Base-by-base conservation (phyloP, 2,888 invertebrate species). In the Fabriciana adippe region DNA sequence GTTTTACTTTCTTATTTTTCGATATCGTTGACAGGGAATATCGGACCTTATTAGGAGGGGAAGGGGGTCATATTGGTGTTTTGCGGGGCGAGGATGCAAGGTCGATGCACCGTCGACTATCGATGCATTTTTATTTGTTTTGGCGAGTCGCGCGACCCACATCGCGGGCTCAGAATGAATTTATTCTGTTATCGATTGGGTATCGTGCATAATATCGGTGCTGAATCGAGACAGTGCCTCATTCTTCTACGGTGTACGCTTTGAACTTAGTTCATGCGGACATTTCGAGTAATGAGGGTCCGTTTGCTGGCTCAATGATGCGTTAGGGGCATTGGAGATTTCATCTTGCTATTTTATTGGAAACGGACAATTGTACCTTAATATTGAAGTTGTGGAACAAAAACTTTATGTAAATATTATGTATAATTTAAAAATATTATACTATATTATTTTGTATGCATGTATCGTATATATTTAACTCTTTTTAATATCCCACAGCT, bases 41-140 rank as follows among this genome's bases (percentile, higher is more conserved):
- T 79, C 79, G 75, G 73, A 76, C 85, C 81, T 78, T 89, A 84
- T 82, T 74, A 67, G 50, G 64, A 67, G 65, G 47, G 64, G 75
- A 78, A 81, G 76, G 79, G 80, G 78, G 76, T 68, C 74, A 73
- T 80, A 80, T 80, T 79, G 80, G 68, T 64, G 67, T 64, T 70
- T 68, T 69, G 64, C 67, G 65, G 60, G 70, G 69, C 73, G 72
- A 72, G 86, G 88, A 88, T 87, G 86, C 87, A 88, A 90, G 92
- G 92, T 92, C 92, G 86, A 84, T 92, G 92, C 90, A 89, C 92
- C 81, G 85, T 82, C 80, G 86, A 81, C 89, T 90, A 90, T 90
- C 88, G 87, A 78, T 85, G 88, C 86, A 88, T 90, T 92, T 91
- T 91, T 90, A 90, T 92, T 92, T 92, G 90, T 92, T 92, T 89